phyloP scores from a whole-genome alignment of 2,113 vertebrate genomes.

The Ancistrus triradiatus region DNA sequence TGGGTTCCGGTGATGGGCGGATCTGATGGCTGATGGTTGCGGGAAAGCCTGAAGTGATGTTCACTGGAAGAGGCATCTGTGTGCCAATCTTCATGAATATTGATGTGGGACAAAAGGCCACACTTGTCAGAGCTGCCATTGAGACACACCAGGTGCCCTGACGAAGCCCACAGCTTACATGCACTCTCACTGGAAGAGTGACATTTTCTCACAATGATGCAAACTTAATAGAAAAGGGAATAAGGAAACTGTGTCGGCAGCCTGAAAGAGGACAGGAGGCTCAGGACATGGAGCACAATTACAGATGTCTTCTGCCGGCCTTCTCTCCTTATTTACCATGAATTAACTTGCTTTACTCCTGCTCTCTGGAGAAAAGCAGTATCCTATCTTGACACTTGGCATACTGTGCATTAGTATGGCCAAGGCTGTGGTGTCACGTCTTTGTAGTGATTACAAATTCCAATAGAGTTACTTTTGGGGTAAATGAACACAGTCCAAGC shows the following conservation, averaged over 20 bases:
- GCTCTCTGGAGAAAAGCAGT: slow-evolving; percentile 2
- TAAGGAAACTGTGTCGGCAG: slow-evolving; percentile 36
- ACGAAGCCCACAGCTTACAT: slow-evolving; percentile 25
- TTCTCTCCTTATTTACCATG: slow-evolving; percentile 25
- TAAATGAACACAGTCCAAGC: too few species aligned
- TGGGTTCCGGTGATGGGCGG: slow-evolving; percentile 38
- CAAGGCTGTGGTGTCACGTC: neutral
- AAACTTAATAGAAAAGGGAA: slow-evolving; percentile 55
- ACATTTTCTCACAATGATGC: slow-evolving; percentile 52
- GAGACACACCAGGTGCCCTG: slow-evolving; percentile 15
- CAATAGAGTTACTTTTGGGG: too few species aligned
- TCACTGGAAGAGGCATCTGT: slow-evolving; percentile 29
- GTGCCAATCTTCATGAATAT: slow-evolving; percentile 32
- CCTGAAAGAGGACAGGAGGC: slow-evolving; percentile 21
- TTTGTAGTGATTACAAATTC: too few species aligned
- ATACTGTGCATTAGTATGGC: neutral
- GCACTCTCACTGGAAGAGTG: slow-evolving; percentile 21
- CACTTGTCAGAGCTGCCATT: slow-evolving; percentile 25
- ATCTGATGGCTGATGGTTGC: slow-evolving; percentile 20
- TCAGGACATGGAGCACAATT: slow-evolving; percentile 23
- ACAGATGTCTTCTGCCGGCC: neutral
- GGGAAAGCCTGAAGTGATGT: slow-evolving; percentile 45
- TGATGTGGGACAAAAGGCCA: slow-evolving; percentile 30
- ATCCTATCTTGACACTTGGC: too few species aligned
- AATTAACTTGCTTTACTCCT: slow-evolving; percentile 11